Base-by-base conservation (phyloP, 2,113 vertebrate genomes). In the Syngnathus scovelli region DNA sequence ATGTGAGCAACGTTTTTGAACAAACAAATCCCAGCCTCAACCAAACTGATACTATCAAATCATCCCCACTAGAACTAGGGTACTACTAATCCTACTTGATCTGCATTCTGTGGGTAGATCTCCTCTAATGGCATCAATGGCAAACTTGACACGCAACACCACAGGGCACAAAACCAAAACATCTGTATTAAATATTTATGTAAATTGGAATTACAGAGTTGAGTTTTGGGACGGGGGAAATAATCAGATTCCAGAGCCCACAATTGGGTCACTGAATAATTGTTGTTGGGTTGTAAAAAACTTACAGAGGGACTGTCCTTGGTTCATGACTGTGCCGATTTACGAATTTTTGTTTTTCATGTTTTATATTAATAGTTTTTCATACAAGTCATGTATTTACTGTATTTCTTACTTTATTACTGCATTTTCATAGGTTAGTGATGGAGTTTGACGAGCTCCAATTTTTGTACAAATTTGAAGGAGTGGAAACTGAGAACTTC, bases 51-150 rank as follows among this genome's bases (percentile, higher is more conserved):
- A 39, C 67, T 39, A 49, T 8, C 64, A 48, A 52, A 76, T 65
- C 69, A 27, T 67, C 69, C n/a, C 72, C 59, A 72, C 52, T 77
- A 52, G 60, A 3, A 23, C 1, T 12, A 37, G 65, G n/a, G 37
- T 21, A 23, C 68, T 84, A 80, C 66, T 84, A 80, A 82, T 76
- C 39, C 69, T 1, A 2, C 46, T 64, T 76, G 68, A 76, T 76
- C 75, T 68, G 12, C 65, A 60, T 37, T 48, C 51, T 62, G 61
- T 39, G 59, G 19, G 48, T 7, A n/a, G 48, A 56, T 54, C 67
- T 23, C 54, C 66, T 61, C 68, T 68, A 58, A n/a, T 7, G 55
- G 33, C 39, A 58, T 44, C 58, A 21, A 64, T 18, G 60, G 38
- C 71, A 74, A 78, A 80, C 77, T 63, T 39, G 44, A 76, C 61